Evolutionary conservation across 2,797 vertebrate genomes (phyloP), one percentile per base, ranked within the genome.

Genomic region (Zonotrichia albicollis): DNA sequence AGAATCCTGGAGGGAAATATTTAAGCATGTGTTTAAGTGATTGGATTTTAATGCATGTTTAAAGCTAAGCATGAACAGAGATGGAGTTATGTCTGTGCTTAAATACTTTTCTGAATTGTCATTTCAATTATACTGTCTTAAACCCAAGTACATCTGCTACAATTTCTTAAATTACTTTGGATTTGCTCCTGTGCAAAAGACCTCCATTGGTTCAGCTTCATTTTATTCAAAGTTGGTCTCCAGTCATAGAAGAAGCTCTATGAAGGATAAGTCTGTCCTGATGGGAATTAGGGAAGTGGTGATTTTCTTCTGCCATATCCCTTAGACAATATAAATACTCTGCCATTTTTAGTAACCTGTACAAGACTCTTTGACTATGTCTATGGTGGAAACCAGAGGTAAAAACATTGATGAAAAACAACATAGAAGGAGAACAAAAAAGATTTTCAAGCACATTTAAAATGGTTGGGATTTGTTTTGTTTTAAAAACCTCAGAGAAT

Each of bases 41-140:
- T 55, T 68, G 50, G 62, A 80, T 83, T 93, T 92, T 91, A 96
- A 95, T 45, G 45, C 26, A n/a, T 50, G 36, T 81, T 84, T 94
- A 87, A 93, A 88, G 67, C 57, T 71, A 61, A 84, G 50, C 32
- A 34, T 70, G 87, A 92, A 54, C 57, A 80, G 61, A 75, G 29
- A 83, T 62, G 50, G 46, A 87, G 68, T 75, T 87, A 94, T 46
- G 20, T 72, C 75, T 95, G 61, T 78, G 54, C 36, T 94, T 95
- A 96, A 96, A 83, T 66, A 87, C 82, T 81, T 84, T 72, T 54
- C 50, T 57, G 71, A 93, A 94, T 87, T 92, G 16, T 46, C 40
- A 32, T 78, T 73, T 86, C 50, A 78, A 87, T 93, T 94, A 91
- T 7, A 34, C 17, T 87, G 23, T 61, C 55, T 89, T 70, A 93